Evolutionary conservation across 2,888 invertebrate genomes (phyloP), one percentile per base, ranked within the genome.

Genomic region (Tyria jacobaeae): DNA sequence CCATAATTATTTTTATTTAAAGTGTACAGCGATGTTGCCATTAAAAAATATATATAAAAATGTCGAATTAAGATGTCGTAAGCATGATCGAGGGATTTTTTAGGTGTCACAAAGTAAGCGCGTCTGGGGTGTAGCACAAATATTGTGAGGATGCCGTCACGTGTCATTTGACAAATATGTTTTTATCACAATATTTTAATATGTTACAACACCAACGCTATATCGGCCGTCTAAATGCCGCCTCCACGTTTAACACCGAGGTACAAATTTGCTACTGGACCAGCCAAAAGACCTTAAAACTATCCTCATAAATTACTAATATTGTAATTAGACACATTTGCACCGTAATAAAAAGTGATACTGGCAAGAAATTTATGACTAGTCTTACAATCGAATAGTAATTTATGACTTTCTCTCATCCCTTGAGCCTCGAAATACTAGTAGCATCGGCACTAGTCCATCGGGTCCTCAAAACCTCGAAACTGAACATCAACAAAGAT

Each of bases 11-110:
- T 71, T 69, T 65, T 73, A 74, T 69, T 67, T 66, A 76, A 68
- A 67, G 72, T 78, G 78, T 70, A 71, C 66, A 78, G 76, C 78
- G 78, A 78, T 78, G 73, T 80, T 81, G 82, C 80, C 79, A 66
- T 73, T 75, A 62, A 70, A 74, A 31, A 76, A 64, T 56, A 70
- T 41, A 64, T 63, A 41, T 62, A 48, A 48, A 73, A 58, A 66
- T 65, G 54, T 53, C 62, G 70, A 68, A 75, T 63, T 60, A 70
- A 73, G 65, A 71, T 68, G 67, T 79, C 66, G 76, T 71, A 82
- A 88, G 83, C 82, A 79, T 79, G 80, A 83, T 78, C 79, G 75
- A 82, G 78, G 76, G 79, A 76, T 78, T 76, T 75, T 62, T 70
- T 67, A 72, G 66, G 65, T 70, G 75, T 71, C 68, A 68, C 67